Conservation (phyloP, 2,888 invertebrate species). For the Pheosia tremula region DNA sequence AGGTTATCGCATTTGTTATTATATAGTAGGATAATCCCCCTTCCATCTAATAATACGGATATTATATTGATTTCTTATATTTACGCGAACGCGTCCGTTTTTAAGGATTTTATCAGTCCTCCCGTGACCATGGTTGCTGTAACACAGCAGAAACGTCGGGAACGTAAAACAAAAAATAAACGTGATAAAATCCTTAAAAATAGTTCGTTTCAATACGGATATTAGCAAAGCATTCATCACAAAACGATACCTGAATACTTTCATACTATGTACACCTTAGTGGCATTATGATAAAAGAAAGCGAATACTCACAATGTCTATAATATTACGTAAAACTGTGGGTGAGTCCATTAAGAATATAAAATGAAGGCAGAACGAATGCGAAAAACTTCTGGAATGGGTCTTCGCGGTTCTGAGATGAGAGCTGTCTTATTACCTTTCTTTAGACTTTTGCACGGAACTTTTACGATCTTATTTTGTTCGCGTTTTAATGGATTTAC, state of each 20-base stretch:
- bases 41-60: not conserved
- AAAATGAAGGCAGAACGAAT: constrained; percentile 61
- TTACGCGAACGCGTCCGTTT: too few species aligned
- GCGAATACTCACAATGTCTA: constrained; percentile 44
- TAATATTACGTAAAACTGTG: constrained; percentile 48
- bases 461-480: constrained; percentile 49
- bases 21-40: not conserved
- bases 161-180: too few species aligned
- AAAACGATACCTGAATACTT: constrained; percentile 1
- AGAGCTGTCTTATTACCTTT: constrained; percentile 58
- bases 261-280: constrained; percentile 13
- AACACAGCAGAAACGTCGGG: too few species aligned
- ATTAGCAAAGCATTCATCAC: not conserved
- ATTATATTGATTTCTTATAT: too few species aligned
- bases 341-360: constrained; percentile 69
- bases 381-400: constrained; percentile 63
- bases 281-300: constrained; percentile 34
- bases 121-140: too few species aligned
- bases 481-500: constrained; percentile 52
- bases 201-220: too few species aligned
- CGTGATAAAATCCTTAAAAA: too few species aligned
- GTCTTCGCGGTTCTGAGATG: constrained; percentile 51
- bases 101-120: too few species aligned
- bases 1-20: not conserved
- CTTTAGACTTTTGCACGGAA: constrained; percentile 44